Evolutionary conservation across 2,113 vertebrate species (phyloP), one percentile per base, ranked within the genome.

Genomic region (Phaethornis superciliosus): DNA sequence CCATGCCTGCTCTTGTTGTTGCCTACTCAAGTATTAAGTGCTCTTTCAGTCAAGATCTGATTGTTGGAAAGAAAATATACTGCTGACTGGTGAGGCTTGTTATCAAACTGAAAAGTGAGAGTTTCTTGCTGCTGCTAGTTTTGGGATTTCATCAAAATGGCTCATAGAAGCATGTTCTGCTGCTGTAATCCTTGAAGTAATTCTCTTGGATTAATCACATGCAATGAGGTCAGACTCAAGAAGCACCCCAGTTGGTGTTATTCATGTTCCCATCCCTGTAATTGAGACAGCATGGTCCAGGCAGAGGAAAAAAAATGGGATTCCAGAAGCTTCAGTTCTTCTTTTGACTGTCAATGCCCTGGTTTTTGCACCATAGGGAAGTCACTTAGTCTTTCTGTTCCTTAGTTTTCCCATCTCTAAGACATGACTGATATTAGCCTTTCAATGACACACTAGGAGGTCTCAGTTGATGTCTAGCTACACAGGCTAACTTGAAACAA

Each of bases 31-130:
- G 88, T 94, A 96, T 92, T 85, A 69, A 97, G 93, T 92, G 85
- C 80, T 95, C 93, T 84, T 93, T 95, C 94, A 97, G 92, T 94
- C 92, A 95, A 94, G 91, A 37, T 72, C 91, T 86, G 94, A 96
- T 89, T 88, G 90, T 88, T 91, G 94, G 91, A 88, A 93, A 94
- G 91, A 95, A 94, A 97, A 96, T 94, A 96, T 95, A 96, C 94
- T 94, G 93, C 95, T 94, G 95, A 62, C 90, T 72, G 4, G 93
- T 90, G 69, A 93, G 80, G 69, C 82, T 95, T 91, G 80, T 90
- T 97, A 94, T 88, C 94, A 76, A 90, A 80, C 85, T 96, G 77
- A 54, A 90, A 94, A 95, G 88, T 72, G 88, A 95, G 82, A 64
- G 72, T 65, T 79, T 85, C 72, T 91, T 64, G 72, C 60, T 95